phyloP scores from a whole-genome alignment of 1,140 invertebrate species.

The Drosophila neocordata region DNA sequence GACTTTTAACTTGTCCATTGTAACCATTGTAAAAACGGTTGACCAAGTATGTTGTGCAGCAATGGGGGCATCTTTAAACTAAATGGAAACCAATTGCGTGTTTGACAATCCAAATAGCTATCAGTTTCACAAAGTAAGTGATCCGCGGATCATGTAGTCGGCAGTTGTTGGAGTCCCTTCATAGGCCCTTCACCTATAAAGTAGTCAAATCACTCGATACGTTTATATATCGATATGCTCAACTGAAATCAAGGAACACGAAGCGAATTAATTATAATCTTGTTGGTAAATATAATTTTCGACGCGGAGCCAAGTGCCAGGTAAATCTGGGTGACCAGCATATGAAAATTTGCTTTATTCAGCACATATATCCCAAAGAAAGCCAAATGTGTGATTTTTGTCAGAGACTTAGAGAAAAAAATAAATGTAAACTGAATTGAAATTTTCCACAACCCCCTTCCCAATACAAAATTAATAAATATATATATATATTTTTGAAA shows the following conservation, averaged over 20 bases:
- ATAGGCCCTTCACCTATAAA: conserved; percentile 93
- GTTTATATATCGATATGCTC: conserved; percentile 93
- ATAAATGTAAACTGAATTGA: no score
- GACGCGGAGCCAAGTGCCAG: conserved; percentile 83
- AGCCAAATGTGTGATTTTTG: no score
- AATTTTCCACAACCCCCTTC: no score
- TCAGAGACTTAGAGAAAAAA: no score
- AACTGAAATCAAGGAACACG: conserved; percentile 89
- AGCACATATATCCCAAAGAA: no score
- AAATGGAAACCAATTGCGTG: conserved; percentile 76
- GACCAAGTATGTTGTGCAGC: conserved; percentile 75
- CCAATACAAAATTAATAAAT: no score
- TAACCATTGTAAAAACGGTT: conserved; percentile 72
- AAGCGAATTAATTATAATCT: no score
- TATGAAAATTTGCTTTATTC: no score
- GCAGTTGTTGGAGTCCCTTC: conserved; percentile 70
- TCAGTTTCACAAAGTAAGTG: conserved; percentile 66
- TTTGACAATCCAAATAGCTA: conserved; percentile 71
- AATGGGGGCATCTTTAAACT: conserved; percentile 83
- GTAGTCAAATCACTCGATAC: conserved; percentile 93
- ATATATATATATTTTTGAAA: no score
- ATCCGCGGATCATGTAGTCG: conserved; percentile 54
- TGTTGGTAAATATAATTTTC: conserved; percentile 85
- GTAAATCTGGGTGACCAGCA: no score
- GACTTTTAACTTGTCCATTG: conserved; percentile 25